Evolutionary conservation across 2,113 vertebrate genomes (phyloP), one percentile per base, ranked within the genome.

Genomic region (Scomber scombrus): DNA sequence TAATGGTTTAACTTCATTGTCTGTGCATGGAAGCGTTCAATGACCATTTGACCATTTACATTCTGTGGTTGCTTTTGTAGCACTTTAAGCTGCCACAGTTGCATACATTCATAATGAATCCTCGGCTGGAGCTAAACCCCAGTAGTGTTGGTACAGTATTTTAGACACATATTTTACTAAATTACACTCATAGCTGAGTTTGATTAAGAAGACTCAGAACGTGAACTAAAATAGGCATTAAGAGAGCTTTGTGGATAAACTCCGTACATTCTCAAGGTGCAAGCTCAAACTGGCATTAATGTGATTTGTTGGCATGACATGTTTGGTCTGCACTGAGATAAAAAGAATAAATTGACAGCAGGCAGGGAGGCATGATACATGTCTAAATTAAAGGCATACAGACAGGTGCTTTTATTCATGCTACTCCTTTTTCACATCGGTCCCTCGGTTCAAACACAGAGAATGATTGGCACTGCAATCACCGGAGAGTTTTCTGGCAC

Each of bases 391-490:
- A 55, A 78, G 60, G 73, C 60, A 65, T 46, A 67, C 63, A 78
- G 43, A 47, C 57, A 58, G 40, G 69, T 49, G 58, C 26, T 71
- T 83, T 75, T 75, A 50, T 84, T 89, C 49, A 72, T 63, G 70
- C 75, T 65, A 16, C 51, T 81, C 45, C 16, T 23, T 65, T 23
- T 60, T 77, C 49, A 57, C 18, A 21, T 50, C 40, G 71, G 51
- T 61, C 70, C 80, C 66, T 34, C 47, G 23, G 61, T 82, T 78
- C 55, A 73, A 54, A 88, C 62, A 49, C 52, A 40, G 50, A 62
- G 55, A 76, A 67, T 88, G 89, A 91, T 81, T 91, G 91, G 85
- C 88, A 91, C 16, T 1, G 52, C 77, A 88, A 90, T 90, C 87
- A 83, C 80, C 4, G 2, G 75, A 81, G 87, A 87, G 31, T 79